These are phyloP conservation scores for Tretioscincus oriximinensis DNA, from an alignment of 2,113 vertebrate genomes.

Conservation along the genomic window DNA sequence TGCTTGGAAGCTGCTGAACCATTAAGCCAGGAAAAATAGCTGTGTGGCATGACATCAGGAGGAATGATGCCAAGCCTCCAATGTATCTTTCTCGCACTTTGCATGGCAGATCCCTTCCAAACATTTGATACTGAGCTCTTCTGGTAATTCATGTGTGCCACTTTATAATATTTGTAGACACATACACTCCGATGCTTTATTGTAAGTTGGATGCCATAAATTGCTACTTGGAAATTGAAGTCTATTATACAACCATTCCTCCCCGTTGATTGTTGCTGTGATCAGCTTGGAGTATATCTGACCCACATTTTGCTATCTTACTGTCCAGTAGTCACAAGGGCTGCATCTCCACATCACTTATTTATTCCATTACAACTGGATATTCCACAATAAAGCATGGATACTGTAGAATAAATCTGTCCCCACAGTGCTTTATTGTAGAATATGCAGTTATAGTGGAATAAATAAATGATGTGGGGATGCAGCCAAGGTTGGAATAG, in stretches of 20 bases:
- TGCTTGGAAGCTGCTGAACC: no score
- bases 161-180: background rate
- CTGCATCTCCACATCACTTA: background rate
- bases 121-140: background rate
- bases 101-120: background rate
- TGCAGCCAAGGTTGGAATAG: background rate
- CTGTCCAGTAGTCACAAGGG: no score
- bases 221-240: background rate
- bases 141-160: background rate
- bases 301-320: background rate
- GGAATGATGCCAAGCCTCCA: no score
- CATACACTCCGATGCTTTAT: background rate
- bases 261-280: background rate
- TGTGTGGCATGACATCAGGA: no score
- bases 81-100: no score
- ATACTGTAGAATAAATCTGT: no score
- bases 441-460: no score
- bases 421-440: no score
- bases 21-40: no score
- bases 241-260: background rate
- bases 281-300: background rate
- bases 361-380: no score
- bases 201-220: background rate
- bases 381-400: no score
- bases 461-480: no score